Conservation (phyloP, 2,113 vertebrate genomes). For the Triplophysa rosa region DNA sequence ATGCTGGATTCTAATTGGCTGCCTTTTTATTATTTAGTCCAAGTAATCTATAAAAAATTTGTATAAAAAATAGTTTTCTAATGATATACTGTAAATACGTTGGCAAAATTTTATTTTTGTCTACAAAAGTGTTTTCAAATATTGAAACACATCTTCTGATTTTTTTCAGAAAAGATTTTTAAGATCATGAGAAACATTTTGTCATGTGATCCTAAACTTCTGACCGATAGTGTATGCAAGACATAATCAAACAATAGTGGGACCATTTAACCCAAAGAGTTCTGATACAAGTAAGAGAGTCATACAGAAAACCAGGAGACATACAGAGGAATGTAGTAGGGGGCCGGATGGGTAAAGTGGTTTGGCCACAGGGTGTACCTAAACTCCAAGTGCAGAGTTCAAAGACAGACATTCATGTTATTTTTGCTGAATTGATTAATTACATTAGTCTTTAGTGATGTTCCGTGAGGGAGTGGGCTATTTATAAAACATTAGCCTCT, state of each 20-base stretch:
- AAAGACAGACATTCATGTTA: not conserved
- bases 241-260: not conserved
- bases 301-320: not conserved
- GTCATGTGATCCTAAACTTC: too few relatives aligned
- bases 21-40: too few relatives aligned
- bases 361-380: conserved; percentile 26
- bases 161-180: too few relatives aligned
- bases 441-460: conserved; percentile 16
- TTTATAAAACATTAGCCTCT: conserved; percentile 26
- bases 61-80: too few relatives aligned
- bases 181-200: too few relatives aligned
- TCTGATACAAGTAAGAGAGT: not conserved
- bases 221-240: too few relatives aligned
- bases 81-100: too few relatives aligned
- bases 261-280: conserved; percentile 11
- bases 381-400: conserved; percentile 10
- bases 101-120: too few relatives aligned
- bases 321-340: not conserved
- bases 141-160: too few relatives aligned
- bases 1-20: too few relatives aligned
- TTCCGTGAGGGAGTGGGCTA: not conserved
- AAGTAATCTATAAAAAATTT: too few relatives aligned
- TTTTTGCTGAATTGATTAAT: conserved; percentile 40
- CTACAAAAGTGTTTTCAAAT: too few relatives aligned
- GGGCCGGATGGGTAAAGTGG: not conserved